These are phyloP conservation scores for Pyrrhia umbra DNA, from an alignment of 2,888 invertebrate genomes.

Conservation along the genomic window DNA sequence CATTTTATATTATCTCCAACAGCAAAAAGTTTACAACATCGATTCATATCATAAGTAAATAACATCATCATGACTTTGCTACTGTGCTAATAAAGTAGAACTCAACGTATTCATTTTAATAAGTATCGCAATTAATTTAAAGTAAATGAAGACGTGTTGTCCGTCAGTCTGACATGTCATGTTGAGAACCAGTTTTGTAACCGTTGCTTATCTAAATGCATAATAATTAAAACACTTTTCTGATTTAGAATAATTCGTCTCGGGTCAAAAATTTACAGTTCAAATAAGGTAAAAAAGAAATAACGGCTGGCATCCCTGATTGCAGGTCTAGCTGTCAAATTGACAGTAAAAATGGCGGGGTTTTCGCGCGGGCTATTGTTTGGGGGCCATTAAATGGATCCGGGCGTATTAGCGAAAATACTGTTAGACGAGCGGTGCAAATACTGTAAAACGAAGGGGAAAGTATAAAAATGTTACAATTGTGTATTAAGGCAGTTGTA, in stretches of 20 bases:
- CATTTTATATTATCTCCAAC: neutral
- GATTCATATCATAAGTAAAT: slow-evolving; percentile 14
- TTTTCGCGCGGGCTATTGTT: slow-evolving; percentile 35
- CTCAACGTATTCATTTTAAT: neutral
- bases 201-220: neutral
- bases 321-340: slow-evolving; percentile 61
- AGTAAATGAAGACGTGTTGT: neutral
- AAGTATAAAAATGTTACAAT: slow-evolving; percentile 1
- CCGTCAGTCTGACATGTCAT: slow-evolving; percentile 11
- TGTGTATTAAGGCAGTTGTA: neutral
- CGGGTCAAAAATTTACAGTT: slow-evolving; percentile 16
- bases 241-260: neutral
- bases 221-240: neutral
- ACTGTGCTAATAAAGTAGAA: slow-evolving; percentile 16
- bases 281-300: slow-evolving; percentile 10
- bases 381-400: slow-evolving; percentile 34
- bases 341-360: slow-evolving; percentile 70
- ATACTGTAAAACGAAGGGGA: slow-evolving; percentile 40
- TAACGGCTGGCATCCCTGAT: slow-evolving; percentile 59
- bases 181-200: neutral
- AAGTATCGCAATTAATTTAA: slow-evolving; percentile 5
- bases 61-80: slow-evolving; percentile 2
- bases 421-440: slow-evolving; percentile 17
- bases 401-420: slow-evolving; percentile 28
- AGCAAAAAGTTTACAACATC: neutral